Conservation (phyloP, 37 sponge, comb jelly and placozoan species). For the Eunapius fragilis region DNA sequence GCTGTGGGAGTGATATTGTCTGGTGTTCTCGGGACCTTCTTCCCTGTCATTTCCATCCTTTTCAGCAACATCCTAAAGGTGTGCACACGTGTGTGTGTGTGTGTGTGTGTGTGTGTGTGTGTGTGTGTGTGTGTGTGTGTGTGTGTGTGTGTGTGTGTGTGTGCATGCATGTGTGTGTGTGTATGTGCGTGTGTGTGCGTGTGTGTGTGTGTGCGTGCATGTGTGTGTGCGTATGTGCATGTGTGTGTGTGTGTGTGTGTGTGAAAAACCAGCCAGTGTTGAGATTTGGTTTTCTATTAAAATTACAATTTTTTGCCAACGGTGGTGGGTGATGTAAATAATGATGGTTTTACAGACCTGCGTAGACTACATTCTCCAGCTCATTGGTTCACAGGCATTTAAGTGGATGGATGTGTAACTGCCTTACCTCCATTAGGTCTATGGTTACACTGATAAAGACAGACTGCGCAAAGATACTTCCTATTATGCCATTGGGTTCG, state of each 20-base stretch:
- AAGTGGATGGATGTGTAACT: too few species aligned
- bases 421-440: slow-evolving; percentile 40
- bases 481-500: slow-evolving; percentile 18
- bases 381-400: too few species aligned
- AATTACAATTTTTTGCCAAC: too few species aligned
- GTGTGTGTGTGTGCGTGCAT: not conserved
- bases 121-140: slow-evolving; percentile 16
- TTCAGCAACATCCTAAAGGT: slow-evolving; percentile 55
- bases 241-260: not conserved
- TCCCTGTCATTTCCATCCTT: slow-evolving; percentile 76
- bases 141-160: slow-evolving; percentile 22
- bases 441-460: slow-evolving; percentile 37
- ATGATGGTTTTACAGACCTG: too few species aligned
- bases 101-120: slow-evolving; percentile 13
- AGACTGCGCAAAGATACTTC: slow-evolving; percentile 7
- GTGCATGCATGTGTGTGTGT: not conserved
- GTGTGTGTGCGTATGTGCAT: not conserved
- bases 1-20: slow-evolving; percentile 54
- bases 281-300: too few species aligned
- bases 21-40: slow-evolving; percentile 56
- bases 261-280: too few species aligned
- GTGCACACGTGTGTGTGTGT: not conserved
- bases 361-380: too few species aligned
- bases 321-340: too few species aligned
- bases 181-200: not conserved